phyloP scores from a whole-genome alignment of 2,888 invertebrate species.

The Oscheius sp. region DNA sequence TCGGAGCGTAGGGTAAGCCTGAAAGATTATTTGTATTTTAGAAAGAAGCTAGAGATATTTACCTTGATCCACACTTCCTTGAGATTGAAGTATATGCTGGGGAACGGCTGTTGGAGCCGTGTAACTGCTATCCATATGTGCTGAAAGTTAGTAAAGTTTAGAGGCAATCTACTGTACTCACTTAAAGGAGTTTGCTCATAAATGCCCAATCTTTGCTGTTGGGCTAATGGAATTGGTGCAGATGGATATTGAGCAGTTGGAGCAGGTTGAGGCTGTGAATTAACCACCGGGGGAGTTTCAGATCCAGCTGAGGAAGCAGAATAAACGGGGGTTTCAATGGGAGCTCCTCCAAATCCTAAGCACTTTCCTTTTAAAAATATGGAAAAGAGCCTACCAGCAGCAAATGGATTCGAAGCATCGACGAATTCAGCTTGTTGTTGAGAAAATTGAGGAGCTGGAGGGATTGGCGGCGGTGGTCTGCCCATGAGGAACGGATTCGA shows the following conservation, averaged over 20 bases:
- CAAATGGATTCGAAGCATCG: constrained; percentile 35
- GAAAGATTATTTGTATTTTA: not conserved
- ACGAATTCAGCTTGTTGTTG: constrained; percentile 32
- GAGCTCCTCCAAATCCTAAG: constrained; percentile 3
- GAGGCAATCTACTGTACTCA: constrained; percentile 28
- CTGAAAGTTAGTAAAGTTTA: constrained; percentile 31
- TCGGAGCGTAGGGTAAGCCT: constrained; percentile 18
- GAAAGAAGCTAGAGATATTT: not conserved
- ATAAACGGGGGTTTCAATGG: constrained; percentile 3
- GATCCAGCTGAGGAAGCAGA: constrained; percentile 4
- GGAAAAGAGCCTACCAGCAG: constrained; percentile 17
- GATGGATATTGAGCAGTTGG: not conserved
- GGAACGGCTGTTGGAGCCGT: constrained; percentile 40
- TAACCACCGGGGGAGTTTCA: not conserved
- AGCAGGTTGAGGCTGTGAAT: constrained; percentile 9
- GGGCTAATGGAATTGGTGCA: constrained; percentile 16
- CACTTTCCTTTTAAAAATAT: not conserved
- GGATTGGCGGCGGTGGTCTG: constrained; percentile 34
- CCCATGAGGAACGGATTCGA: constrained; percentile 44
- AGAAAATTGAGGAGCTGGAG: constrained; percentile 32
- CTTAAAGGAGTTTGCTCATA: constrained; percentile 62
- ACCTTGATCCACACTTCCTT: constrained; percentile 24
- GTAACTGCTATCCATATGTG: constrained; percentile 54
- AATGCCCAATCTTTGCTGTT: constrained; percentile 41
- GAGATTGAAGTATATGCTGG: constrained; percentile 29